Conservation (phyloP, 2,113 vertebrate genomes). For the Platichthys flesus region DNA sequence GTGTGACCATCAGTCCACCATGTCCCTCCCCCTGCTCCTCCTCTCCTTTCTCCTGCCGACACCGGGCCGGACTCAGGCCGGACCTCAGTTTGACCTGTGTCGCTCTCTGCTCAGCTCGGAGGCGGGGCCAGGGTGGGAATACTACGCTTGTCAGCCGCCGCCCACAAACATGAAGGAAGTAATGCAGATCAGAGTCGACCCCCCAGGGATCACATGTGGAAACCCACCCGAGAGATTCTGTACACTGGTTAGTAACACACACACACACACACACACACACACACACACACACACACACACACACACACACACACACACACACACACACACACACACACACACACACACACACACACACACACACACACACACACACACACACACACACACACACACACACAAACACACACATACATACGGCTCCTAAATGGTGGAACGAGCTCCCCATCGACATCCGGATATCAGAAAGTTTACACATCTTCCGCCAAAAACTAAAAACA, state of each 20-base stretch:
- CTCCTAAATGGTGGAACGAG: too few relatives aligned
- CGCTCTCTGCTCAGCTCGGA: conserved; percentile 88
- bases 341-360: too few relatives aligned
- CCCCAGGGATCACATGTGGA: conserved; percentile 92
- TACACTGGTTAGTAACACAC: conserved; percentile 88
- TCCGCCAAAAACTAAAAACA: too few relatives aligned
- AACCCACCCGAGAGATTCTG: conserved; percentile 95
- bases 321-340: too few relatives aligned
- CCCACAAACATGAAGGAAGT: conserved; percentile 90
- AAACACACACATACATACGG: too few relatives aligned
- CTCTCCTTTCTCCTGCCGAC: conserved; percentile 84
- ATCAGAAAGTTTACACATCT: too few relatives aligned
- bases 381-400: too few relatives aligned
- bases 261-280: neutral
- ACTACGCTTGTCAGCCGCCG: conserved; percentile 91
- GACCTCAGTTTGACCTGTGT: conserved; percentile 84
- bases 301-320: too few relatives aligned
- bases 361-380: too few relatives aligned
- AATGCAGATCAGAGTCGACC: conserved; percentile 93
- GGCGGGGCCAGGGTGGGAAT: conserved; percentile 89
- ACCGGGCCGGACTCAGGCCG: conserved; percentile 49
- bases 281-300: too few relatives aligned
- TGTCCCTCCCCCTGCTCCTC: conserved; percentile 68
- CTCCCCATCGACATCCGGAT: too few relatives aligned
- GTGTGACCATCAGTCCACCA: conserved; percentile 20